Evolutionary conservation across 2,888 invertebrate genomes (phyloP).

Genomic region (Callosobruchus maculatus): DNA sequence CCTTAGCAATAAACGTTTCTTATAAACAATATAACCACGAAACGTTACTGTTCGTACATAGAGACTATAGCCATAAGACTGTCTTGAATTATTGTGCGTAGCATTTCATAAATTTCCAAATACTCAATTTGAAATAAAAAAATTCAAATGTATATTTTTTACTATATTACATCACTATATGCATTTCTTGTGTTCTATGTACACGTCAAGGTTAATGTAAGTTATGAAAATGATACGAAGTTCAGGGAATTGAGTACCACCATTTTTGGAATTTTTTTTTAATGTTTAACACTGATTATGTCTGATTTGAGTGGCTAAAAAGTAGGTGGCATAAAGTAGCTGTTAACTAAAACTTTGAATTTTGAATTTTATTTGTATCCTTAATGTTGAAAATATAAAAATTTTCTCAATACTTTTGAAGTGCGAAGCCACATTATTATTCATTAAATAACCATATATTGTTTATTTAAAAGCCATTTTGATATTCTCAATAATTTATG

Average conservation of each 20-base stretch:
- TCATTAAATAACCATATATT: no score
- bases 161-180: slow-evolving; percentile 25
- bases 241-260: neutral
- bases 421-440: no score
- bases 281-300: no score
- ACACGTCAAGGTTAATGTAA: neutral
- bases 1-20: neutral
- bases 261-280: no score
- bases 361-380: no score
- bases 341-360: no score
- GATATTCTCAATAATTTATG: no score
- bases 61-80: slow-evolving; percentile 4
- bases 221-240: neutral
- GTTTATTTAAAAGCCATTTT: no score
- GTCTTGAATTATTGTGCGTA: slow-evolving; percentile 4
- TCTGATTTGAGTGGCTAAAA: no score
- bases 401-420: no score
- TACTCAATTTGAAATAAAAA: slow-evolving; percentile 32
- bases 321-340: no score
- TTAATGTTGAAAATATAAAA: no score
- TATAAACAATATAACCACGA: neutral
- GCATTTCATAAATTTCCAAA: slow-evolving; percentile 39
- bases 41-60: neutral
- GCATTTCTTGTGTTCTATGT: slow-evolving; percentile 16
- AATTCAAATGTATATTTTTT: slow-evolving; percentile 33